A percentile compares a stretch with the other conserved stretches of the same genome.
Conservation (phyloP, 2,797 vertebrate genomes). For the Phrynocephalus forsythii region DNA sequence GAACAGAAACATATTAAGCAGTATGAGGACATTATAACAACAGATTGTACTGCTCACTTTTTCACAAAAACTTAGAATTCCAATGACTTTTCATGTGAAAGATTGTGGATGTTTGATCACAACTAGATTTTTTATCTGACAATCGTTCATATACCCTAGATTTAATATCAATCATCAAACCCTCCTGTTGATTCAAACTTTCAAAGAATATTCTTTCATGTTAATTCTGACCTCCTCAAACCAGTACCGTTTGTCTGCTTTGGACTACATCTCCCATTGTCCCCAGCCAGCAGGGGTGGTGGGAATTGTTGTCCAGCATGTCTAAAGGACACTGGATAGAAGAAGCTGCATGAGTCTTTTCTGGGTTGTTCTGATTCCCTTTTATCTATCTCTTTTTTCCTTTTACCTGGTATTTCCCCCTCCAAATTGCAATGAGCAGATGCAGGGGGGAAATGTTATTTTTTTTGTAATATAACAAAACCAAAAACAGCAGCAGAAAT, state of each 20-base stretch:
- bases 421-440: neutral
- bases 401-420: neutral
- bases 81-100: constrained; percentile 53
- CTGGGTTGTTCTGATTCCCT: neutral
- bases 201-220: neutral
- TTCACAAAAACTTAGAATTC: constrained; percentile 40
- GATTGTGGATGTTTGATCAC: constrained; percentile 50
- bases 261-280: neutral
- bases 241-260: neutral
- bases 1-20: constrained; percentile 62
- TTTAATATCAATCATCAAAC: neutral
- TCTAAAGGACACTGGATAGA: neutral
- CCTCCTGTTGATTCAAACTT: neutral
- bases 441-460: neutral
- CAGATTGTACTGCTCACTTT: constrained; percentile 50
- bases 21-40: constrained; percentile 42
- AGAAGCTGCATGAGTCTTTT: neutral
- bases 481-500: no score
- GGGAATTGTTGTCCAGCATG: neutral
- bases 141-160: constrained; percentile 50
- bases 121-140: constrained; percentile 50
- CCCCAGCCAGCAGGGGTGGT: neutral
- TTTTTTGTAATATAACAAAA: neutral
- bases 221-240: neutral
- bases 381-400: neutral